Percentiles rank a stretch among this genome's conserved stretches.
These are phyloP conservation scores for Pseudoatta argentina DNA, from an alignment of 1,140 invertebrate genomes.

Conservation along the genomic window DNA sequence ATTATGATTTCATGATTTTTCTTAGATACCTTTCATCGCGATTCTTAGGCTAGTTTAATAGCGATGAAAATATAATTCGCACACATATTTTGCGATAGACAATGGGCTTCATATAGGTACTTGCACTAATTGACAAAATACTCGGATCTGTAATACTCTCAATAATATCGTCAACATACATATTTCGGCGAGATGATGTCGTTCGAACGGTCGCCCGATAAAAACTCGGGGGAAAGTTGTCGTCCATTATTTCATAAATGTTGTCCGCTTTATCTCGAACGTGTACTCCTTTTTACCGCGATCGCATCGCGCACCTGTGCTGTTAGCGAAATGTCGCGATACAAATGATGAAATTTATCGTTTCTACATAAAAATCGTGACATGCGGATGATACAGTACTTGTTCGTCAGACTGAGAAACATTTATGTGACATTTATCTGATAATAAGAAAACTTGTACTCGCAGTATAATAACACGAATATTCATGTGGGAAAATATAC, in stretches of 20 bases:
- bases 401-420: neutral
- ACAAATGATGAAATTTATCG: neutral
- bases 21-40: neutral
- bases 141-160: neutral
- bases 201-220: neutral
- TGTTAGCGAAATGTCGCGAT: neutral
- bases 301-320: constrained; percentile 6
- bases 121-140: constrained; percentile 21
- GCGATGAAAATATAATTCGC: neutral
- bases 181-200: constrained; percentile 29
- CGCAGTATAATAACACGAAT: neutral
- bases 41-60: neutral
- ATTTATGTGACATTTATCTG: neutral
- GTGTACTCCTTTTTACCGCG: constrained; percentile 20
- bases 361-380: neutral
- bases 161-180: constrained; percentile 8
- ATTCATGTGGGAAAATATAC: neutral
- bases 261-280: neutral
- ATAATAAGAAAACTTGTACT: neutral
- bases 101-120: neutral
- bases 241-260: constrained; percentile 42
- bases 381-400: neutral
- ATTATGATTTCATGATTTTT: neutral
- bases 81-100: neutral
- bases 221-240: constrained; percentile 5